Evolutionary conservation across 2,113 vertebrate species (phyloP).

Genomic region (Neotoma lepida): DNA sequence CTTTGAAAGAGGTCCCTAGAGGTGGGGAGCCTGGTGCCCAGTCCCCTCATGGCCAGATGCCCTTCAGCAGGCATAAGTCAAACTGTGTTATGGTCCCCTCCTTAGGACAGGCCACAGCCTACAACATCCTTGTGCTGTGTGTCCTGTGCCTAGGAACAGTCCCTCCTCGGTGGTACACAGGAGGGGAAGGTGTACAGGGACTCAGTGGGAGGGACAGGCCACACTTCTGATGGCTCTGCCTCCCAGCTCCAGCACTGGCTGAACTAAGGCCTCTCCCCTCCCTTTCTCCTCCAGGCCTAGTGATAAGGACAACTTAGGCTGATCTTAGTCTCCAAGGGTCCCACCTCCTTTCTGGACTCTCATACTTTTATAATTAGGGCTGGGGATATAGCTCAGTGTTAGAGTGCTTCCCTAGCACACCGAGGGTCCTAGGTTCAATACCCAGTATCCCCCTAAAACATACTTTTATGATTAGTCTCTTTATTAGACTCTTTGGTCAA

Average conservation of each 20-base stretch:
- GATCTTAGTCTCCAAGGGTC: background rate
- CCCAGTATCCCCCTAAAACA: background rate
- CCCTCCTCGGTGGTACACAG: background rate
- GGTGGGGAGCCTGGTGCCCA: background rate
- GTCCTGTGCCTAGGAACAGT: too few relatives aligned
- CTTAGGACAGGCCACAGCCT: background rate
- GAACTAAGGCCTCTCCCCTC: too few relatives aligned
- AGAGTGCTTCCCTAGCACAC: background rate
- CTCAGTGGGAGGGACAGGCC: background rate
- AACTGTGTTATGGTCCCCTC: background rate
- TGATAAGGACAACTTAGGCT: background rate
- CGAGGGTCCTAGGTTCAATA: background rate
- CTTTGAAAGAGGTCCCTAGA: background rate
- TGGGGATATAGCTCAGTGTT: background rate
- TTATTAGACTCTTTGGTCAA: background rate
- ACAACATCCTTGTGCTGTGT: background rate
- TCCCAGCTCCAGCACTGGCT: background rate
- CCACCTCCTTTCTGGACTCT: background rate
- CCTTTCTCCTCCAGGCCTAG: background rate
- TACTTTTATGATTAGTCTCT: background rate
- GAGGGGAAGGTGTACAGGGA: rapidly evolving
- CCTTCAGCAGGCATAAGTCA: background rate
- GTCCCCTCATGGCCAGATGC: background rate
- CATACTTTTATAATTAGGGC: background rate
- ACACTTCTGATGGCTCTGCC: background rate